Conservation (phyloP, 2,113 vertebrate species). For the Thunnus maccoyii region DNA sequence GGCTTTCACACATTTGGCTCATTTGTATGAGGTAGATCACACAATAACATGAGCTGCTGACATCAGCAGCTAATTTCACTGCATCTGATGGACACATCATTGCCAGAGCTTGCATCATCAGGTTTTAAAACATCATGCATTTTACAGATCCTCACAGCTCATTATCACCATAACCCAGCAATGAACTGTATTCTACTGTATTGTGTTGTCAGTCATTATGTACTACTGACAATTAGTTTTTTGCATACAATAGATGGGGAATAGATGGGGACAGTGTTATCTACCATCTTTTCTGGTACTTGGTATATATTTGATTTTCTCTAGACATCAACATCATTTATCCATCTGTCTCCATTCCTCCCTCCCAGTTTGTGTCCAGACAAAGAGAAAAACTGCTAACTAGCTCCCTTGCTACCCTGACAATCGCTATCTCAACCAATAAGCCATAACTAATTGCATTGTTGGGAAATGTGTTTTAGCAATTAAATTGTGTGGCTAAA, state of each 20-base stretch:
- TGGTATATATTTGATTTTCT: slow-evolving; percentile 12
- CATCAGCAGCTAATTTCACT: slow-evolving; percentile 57
- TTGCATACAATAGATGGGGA: too few species aligned
- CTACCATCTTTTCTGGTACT: slow-evolving; percentile 7
- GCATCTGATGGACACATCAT: slow-evolving; percentile 58
- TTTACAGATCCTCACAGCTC: slow-evolving; percentile 46
- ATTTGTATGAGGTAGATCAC: slow-evolving; percentile 23
- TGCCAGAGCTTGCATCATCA: slow-evolving; percentile 73
- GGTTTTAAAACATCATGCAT: slow-evolving; percentile 60
- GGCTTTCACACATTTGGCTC: slow-evolving; percentile 20
- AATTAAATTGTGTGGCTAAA: slow-evolving; percentile 51
- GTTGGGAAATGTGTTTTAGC: slow-evolving; percentile 43
- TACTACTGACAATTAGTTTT: neutral
- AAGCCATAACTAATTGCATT: slow-evolving; percentile 58
- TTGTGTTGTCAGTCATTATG: slow-evolving; percentile 20
- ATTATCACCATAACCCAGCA: slow-evolving; percentile 50
- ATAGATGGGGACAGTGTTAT: neutral
- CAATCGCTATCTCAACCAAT: slow-evolving; percentile 55
- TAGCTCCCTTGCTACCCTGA: slow-evolving; percentile 57
- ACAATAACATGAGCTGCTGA: slow-evolving; percentile 49
- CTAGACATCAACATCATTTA: slow-evolving; percentile 31
- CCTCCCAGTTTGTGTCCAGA: neutral
- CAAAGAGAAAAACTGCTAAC: slow-evolving; percentile 40
- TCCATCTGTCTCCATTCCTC: neutral
- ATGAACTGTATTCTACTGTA: slow-evolving; percentile 53